These are phyloP conservation scores for Eucidaris tribuloides DNA, from an alignment of 35 echinoderm and acorn worm genomes.

Conservation along the genomic window DNA sequence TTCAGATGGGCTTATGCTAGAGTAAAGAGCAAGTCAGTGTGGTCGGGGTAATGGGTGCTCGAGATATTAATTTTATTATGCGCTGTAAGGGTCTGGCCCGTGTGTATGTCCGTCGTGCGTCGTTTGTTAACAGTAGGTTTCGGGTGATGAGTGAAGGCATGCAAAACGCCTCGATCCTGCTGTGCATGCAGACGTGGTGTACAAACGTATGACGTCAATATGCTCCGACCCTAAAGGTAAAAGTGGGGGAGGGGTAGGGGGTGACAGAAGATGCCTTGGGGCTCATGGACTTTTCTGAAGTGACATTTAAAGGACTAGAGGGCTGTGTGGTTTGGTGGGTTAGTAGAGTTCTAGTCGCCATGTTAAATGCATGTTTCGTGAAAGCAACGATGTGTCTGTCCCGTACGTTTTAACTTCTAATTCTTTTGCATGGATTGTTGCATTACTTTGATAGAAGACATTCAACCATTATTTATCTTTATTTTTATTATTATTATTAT, in stretches of 20 bases:
- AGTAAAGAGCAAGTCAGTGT: background rate
- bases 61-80: conserved; percentile 31
- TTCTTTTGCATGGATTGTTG: too few relatives aligned
- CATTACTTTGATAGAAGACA: too few relatives aligned
- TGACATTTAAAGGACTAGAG: conserved; percentile 2
- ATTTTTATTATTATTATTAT: too few relatives aligned
- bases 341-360: background rate
- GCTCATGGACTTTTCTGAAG: background rate
- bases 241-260: background rate
- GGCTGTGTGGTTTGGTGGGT: background rate
- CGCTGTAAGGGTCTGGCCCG: too few relatives aligned
- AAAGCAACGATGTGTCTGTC: too few relatives aligned
- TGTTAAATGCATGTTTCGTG: conserved; percentile 13
- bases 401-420: too few relatives aligned
- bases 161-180: conserved; percentile 23
- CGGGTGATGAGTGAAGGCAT: background rate
- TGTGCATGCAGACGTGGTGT: conserved; percentile 2
- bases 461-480: too few relatives aligned
- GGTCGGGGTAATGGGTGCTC: background rate
- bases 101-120: too few relatives aligned
- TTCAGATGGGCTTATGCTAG: conserved; percentile 2
- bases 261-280: background rate
- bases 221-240: background rate
- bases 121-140: background rate
- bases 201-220: conserved; percentile 33